These are phyloP conservation scores for Chrysopilus asiliformis DNA, from an alignment of 2,888 invertebrate genomes.

Conservation along the genomic window DNA sequence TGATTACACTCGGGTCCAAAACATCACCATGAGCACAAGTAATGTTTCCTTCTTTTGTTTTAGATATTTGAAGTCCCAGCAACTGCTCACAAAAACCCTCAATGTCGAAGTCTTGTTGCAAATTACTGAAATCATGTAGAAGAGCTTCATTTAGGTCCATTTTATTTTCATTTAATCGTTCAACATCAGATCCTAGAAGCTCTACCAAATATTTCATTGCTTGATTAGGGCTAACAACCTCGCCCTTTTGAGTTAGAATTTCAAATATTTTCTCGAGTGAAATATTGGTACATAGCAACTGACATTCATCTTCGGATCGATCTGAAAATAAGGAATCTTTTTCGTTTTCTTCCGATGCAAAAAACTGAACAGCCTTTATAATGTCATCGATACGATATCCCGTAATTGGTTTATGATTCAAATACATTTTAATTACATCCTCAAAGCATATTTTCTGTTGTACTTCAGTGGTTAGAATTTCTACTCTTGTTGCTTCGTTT, in stretches of 20 bases:
- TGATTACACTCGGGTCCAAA: background rate
- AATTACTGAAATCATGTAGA: no score
- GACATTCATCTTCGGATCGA: background rate
- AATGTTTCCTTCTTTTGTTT: background rate
- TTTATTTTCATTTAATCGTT: background rate
- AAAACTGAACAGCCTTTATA: constrained; percentile 21
- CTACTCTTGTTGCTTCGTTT: constrained; percentile 38
- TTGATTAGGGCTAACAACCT: constrained; percentile 8
- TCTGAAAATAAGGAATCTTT: background rate
- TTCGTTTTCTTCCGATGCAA: background rate
- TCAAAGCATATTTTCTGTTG: constrained; percentile 42
- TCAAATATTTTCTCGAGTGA: constrained; percentile 7
- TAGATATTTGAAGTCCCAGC: constrained; percentile 1
- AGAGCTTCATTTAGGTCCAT: constrained; percentile 1
- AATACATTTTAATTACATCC: constrained; percentile 49
- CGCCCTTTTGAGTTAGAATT: constrained; percentile 12
- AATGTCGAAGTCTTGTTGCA: constrained; percentile 2
- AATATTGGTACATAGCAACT: no score
- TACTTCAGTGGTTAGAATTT: background rate
- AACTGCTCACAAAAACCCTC: constrained; percentile 2
- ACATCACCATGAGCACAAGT: background rate
- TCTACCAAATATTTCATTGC: constrained; percentile 11
- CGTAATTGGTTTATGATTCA: constrained; percentile 51
- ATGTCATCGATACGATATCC: constrained; percentile 39
- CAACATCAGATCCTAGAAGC: constrained; percentile 4